A percentile compares a stretch with the other conserved stretches of the same genome.
phyloP scores from a whole-genome alignment of 2,797 vertebrate genomes.

The Uromys caudimaculatus region DNA sequence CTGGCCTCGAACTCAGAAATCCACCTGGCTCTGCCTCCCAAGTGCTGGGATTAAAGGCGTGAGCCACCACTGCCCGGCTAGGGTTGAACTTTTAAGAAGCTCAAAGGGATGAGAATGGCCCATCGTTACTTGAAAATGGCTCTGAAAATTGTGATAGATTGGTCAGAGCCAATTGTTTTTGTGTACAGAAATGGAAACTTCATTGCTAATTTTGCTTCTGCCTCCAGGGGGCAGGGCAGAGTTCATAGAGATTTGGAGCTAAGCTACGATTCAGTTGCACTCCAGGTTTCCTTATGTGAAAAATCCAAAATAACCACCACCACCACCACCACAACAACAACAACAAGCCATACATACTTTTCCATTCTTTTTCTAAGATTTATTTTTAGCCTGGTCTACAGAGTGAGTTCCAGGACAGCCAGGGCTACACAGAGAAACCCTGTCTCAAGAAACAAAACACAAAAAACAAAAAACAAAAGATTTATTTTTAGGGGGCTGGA shows the following conservation, averaged over 20 bases:
- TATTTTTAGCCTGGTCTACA: too few relatives aligned
- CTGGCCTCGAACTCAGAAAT: too few relatives aligned
- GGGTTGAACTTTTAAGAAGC: neutral
- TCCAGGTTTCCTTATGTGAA: neutral
- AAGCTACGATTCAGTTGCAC: neutral
- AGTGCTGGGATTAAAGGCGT: too few relatives aligned
- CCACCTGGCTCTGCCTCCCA: too few relatives aligned
- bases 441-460: too few relatives aligned
- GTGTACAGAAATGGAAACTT: neutral
- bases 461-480: too few relatives aligned
- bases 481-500: too few relatives aligned
- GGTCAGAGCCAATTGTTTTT: neutral
- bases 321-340: too few relatives aligned
- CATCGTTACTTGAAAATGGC: neutral
- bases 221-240: neutral
- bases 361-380: neutral
- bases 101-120: neutral
- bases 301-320: too few relatives aligned
- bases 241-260: conserved; percentile 6
- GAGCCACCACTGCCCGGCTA: too few relatives aligned
- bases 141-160: neutral
- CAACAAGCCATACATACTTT: neutral
- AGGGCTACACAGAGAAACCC: too few relatives aligned
- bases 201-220: neutral
- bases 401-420: too few relatives aligned